phyloP scores from a whole-genome alignment of 1,140 invertebrate species.

The Aphelenchoides besseyi region DNA sequence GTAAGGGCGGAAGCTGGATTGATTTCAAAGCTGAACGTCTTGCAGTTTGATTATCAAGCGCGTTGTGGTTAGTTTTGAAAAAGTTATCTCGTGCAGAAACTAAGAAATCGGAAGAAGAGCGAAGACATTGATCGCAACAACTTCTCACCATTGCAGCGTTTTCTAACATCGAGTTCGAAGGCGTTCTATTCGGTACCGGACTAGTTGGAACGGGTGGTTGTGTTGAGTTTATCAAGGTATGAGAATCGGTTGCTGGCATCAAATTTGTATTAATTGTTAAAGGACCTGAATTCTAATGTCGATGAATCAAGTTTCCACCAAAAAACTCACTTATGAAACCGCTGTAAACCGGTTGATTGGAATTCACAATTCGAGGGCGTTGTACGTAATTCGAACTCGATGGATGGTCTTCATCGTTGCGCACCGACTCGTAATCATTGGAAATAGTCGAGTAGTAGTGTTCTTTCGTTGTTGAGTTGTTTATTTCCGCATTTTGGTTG shows the following conservation, averaged over 20 bases:
- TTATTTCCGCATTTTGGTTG: background rate
- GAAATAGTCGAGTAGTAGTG: slow-evolving; percentile 52
- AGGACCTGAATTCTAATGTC: slow-evolving; percentile 21
- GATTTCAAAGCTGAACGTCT: background rate
- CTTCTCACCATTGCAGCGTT: slow-evolving; percentile 12
- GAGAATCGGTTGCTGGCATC: background rate
- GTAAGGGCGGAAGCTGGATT: background rate
- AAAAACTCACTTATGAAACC: too few relatives aligned
- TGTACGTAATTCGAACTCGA: slow-evolving; percentile 19
- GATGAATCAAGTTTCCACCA: too few relatives aligned
- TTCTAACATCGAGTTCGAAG: background rate
- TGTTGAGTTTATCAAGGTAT: background rate
- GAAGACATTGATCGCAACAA: slow-evolving; percentile 2
- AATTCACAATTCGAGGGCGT: background rate
- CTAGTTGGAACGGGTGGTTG: slow-evolving; percentile 30
- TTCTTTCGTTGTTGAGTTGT: slow-evolving; percentile 15
- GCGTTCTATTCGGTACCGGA: slow-evolving; percentile 37
- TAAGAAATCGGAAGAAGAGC: background rate
- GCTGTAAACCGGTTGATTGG: background rate
- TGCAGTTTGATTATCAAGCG: too few relatives aligned
- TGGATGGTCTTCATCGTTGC: background rate
- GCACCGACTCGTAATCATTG: slow-evolving; percentile 48
- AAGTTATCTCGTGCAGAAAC: background rate
- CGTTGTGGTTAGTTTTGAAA: too few relatives aligned
- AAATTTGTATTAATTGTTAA: background rate